A percentile compares a stretch with the other conserved stretches of the same genome.
Evolutionary conservation across 2,797 vertebrate species (phyloP).

Genomic region (Eospalax fontanierii): DNA sequence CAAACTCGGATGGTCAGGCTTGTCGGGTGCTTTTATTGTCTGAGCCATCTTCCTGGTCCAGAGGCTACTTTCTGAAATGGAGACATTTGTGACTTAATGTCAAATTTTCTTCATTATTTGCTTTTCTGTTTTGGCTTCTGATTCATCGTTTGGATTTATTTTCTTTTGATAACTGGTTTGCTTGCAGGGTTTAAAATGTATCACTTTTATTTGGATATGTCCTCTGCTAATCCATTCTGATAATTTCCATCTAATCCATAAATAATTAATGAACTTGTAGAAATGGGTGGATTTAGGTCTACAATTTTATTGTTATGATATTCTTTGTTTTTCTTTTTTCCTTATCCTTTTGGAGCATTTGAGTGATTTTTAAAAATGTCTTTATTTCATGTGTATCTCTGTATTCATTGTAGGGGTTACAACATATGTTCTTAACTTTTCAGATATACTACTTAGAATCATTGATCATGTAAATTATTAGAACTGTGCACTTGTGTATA

Average conservation of each 20-base stretch:
- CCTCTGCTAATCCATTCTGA: not conserved
- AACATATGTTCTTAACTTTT: not conserved
- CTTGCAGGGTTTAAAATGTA: not conserved
- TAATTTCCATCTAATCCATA: slow-evolving; percentile 33
- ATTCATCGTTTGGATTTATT: not conserved
- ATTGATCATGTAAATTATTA: not conserved
- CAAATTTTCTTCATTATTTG: slow-evolving; percentile 30
- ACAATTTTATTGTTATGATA: slow-evolving; percentile 1
- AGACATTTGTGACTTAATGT: slow-evolving; percentile 21
- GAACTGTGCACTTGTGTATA: not conserved
- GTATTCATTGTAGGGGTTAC: not conserved
- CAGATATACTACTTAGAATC: not conserved
- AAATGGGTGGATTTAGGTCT: slow-evolving; percentile 30
- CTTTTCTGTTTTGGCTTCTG: slow-evolving; percentile 12
- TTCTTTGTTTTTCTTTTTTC: not conserved
- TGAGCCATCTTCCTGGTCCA: not conserved
- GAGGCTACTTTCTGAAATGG: slow-evolving; percentile 50
- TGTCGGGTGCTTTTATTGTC: too few relatives aligned
- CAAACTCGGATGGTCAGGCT: not conserved
- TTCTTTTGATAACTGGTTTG: slow-evolving; percentile 41
- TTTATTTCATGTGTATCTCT: not conserved
- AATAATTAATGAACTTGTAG: slow-evolving; percentile 53
- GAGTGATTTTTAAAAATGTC: slow-evolving; percentile 27
- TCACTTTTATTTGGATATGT: not conserved
- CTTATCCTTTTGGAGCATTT: not conserved